phyloP scores from a whole-genome alignment of 2,888 invertebrate species.

The Leptinotarsa tumamoca region DNA sequence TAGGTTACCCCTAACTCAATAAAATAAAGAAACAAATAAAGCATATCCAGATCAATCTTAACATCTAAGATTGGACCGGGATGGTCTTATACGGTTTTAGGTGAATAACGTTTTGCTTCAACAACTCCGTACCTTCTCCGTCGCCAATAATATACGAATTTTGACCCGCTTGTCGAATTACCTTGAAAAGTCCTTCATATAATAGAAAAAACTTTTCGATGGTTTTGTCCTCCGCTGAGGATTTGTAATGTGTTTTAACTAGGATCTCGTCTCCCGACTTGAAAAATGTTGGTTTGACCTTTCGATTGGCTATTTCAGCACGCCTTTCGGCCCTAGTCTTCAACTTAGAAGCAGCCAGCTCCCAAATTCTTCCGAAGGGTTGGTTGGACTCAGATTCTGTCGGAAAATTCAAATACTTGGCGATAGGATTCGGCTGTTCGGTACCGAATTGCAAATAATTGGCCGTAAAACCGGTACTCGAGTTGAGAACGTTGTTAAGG shows the following conservation, averaged over 20 bases:
- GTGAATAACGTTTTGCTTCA: slow-evolving; percentile 14
- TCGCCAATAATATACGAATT: not conserved
- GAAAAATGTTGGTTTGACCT: not conserved
- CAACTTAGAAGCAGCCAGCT: not conserved
- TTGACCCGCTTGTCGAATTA: not conserved
- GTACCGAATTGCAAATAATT: too few relatives aligned
- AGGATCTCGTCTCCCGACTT: slow-evolving; percentile 14
- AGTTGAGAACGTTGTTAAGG: too few relatives aligned
- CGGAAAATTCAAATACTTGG: not conserved
- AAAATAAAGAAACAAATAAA: too few relatives aligned
- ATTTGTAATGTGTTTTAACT: slow-evolving; percentile 5
- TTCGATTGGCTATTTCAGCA: not conserved
- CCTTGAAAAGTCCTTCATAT: slow-evolving; percentile 14
- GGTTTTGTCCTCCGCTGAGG: slow-evolving; percentile 9
- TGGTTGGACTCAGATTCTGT: not conserved
- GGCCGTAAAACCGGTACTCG: too few relatives aligned
- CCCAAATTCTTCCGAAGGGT: not conserved
- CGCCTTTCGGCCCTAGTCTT: not conserved
- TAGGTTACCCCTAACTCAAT: too few relatives aligned
- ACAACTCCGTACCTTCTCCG: not conserved
- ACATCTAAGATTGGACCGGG: not conserved
- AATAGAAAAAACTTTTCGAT: slow-evolving; percentile 26
- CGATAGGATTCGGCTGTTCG: not conserved
- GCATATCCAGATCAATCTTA: too few relatives aligned
- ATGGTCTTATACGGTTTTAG: slow-evolving; percentile 14